These are phyloP conservation scores for Salvelinus alpinus DNA, from an alignment of 2,113 vertebrate species.

Conservation along the genomic window DNA sequence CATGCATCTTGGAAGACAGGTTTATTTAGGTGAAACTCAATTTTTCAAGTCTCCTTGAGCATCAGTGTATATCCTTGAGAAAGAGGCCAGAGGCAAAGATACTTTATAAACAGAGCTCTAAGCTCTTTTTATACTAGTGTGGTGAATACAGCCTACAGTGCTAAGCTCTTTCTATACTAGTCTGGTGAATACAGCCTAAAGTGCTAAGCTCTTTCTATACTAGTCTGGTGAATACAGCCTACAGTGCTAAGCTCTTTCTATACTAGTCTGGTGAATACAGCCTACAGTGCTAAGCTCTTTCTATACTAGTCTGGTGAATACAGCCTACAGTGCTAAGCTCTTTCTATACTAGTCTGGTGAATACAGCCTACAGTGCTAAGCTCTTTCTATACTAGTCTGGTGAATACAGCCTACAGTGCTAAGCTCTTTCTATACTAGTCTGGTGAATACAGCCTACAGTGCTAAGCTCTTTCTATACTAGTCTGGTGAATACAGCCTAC, in stretches of 20 bases:
- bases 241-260: background rate
- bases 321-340: slow-evolving; percentile 3
- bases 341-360: too few relatives aligned
- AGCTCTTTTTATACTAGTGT: background rate
- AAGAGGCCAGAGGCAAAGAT: slow-evolving; percentile 67
- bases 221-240: too few relatives aligned
- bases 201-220: background rate
- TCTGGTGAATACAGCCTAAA: too few relatives aligned
- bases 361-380: background rate
- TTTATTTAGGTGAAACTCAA: slow-evolving; percentile 80
- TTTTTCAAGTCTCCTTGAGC: slow-evolving; percentile 81
- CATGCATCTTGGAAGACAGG: slow-evolving; percentile 83
- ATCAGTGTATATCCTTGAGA: slow-evolving; percentile 77
- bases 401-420: background rate
- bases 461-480: background rate
- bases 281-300: slow-evolving; percentile 3
- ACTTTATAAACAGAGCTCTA: slow-evolving; percentile 64
- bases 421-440: too few relatives aligned
- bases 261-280: too few relatives aligned
- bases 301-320: too few relatives aligned
- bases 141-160: too few relatives aligned
- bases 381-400: background rate
- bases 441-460: too few relatives aligned
- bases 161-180: background rate
- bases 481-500: too few relatives aligned